Base-by-base conservation (phyloP, 2,888 invertebrate species). In the Ganaspis brasiliensis region DNA sequence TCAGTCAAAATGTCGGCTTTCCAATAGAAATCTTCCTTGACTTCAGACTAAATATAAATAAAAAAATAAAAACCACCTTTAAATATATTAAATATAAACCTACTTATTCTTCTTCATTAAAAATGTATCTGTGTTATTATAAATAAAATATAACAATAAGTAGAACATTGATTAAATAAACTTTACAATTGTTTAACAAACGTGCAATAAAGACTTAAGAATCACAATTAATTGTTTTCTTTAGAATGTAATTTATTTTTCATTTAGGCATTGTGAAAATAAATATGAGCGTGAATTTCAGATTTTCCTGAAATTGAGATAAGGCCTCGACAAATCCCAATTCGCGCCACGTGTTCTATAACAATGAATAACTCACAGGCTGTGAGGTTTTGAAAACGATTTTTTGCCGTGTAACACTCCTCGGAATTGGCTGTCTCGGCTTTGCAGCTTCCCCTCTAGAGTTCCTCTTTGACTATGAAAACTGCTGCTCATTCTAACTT, bases 401-500 rank as follows among this genome's bases (percentile, higher is more conserved):
- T 88, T 89, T 89, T 82, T 89, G 90, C 89, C 88, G 80, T 85
- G 89, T 90, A 90, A 89, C 86, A 87, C 83, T 88, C 84, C 86
- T 85, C 78, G 84, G 88, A 89, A 88, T 87, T 84, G 86, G 85
- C 81, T 79, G 83, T 84, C 83, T 82, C 82, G 84, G 82, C 86
- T 87, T 87, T 84, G 84, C 84, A 86, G 84, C 81, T 83, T 81
- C 83, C 81, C 84, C 85, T 86, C 86, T 87, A 85, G 84, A 86
- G 87, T 87, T 86, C 84, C 84, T 86, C 84, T 83, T 88, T 87
- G 87, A 87, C 86, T 84, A 84, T 83, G 84, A 87, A 89, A 90
- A 89, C 81, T 87, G 88, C 89, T 85, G 89, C 82, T 91, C 91
- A 90, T 87, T 88, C 88, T 86, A 90, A 84, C 90, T 90, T 89